Conservation (phyloP, 1,140 invertebrate species). For the Riptortus pedestris region DNA sequence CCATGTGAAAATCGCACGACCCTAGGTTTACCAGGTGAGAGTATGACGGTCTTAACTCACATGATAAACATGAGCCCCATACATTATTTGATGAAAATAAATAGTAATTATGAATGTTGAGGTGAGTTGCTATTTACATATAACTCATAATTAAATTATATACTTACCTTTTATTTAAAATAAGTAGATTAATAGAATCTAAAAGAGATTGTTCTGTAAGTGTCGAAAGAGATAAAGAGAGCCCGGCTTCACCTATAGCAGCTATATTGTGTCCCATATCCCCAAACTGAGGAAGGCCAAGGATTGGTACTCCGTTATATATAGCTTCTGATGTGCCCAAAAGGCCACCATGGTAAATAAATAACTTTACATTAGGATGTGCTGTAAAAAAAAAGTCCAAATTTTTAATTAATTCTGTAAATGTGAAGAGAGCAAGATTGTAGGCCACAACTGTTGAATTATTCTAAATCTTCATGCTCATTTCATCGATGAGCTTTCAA, state of each 20-base stretch:
- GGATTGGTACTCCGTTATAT: conserved; percentile 39
- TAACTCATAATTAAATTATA: no score
- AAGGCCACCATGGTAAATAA: conserved; percentile 42
- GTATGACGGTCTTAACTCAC: no score
- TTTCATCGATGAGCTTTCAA: no score
- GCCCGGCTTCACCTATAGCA: conserved; percentile 28
- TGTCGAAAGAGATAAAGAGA: conserved; percentile 36
- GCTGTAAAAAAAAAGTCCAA: conserved; percentile 30
- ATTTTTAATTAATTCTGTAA: background rate
- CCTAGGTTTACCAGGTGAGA: no score
- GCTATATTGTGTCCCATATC: conserved; percentile 35
- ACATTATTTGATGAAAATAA: no score
- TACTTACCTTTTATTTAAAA: conserved; percentile 36
- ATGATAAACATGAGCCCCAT: no score
- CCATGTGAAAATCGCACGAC: no score
- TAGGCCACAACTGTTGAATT: background rate
- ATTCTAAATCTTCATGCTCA: background rate
- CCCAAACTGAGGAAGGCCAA: conserved; percentile 34
- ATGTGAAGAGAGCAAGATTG: background rate
- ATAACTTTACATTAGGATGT: conserved; percentile 37
- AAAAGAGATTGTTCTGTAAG: conserved; percentile 35
- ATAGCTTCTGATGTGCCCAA: conserved; percentile 40
- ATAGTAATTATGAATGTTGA: no score
- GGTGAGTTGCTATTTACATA: no score
- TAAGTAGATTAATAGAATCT: conserved; percentile 32